phyloP scores from a whole-genome alignment of 1,140 invertebrate genomes.

The Heliconius melpomene region DNA sequence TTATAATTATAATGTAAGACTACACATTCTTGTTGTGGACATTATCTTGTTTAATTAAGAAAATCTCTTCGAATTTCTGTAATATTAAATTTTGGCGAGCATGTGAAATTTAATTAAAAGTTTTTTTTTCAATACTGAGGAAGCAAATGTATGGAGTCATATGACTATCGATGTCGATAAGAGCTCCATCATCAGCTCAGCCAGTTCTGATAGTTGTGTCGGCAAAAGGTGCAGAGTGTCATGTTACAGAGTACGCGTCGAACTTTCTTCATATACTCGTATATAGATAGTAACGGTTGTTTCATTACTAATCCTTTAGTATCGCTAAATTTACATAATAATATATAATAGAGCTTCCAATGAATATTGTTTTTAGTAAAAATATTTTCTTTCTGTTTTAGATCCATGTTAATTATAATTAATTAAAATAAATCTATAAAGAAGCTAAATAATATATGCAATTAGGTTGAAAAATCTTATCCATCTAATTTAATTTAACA shows the following conservation, averaged over 20 bases:
- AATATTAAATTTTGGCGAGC: too few species aligned
- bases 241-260: not conserved
- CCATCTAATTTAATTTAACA: not conserved
- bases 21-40: not conserved
- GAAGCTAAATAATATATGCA: not conserved
- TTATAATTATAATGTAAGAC: not conserved
- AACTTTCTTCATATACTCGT: not conserved
- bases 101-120: not conserved
- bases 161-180: constrained; percentile 5
- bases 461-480: not conserved
- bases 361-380: too few species aligned
- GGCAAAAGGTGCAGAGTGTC: not conserved
- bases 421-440: not conserved
- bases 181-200: not conserved
- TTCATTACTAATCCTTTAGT: too few species aligned
- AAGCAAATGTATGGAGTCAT: not conserved
- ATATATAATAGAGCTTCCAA: not conserved
- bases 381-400: too few species aligned
- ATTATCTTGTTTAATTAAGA: constrained; percentile 5
- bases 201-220: not conserved
- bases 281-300: not conserved
- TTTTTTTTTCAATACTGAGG: not conserved
- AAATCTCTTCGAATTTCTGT: not conserved
- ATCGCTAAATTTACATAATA: not conserved
- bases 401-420: too few species aligned